These are phyloP conservation scores for Acanthopleura granulata DNA, from an alignment of 2,888 invertebrate genomes.

Conservation along the genomic window DNA sequence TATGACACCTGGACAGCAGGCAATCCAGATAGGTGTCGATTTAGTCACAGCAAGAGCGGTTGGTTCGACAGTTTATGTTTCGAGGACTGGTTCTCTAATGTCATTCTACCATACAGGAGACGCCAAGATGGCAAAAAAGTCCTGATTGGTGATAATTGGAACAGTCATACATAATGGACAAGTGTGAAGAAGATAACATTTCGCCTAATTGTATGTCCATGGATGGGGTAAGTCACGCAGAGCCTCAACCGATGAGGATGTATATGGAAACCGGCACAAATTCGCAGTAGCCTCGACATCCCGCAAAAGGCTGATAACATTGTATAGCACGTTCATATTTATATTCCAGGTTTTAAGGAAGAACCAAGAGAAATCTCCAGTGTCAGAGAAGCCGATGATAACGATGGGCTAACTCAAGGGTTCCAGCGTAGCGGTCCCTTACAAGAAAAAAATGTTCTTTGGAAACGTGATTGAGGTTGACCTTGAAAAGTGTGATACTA, in stretches of 20 bases:
- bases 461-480: constrained; percentile 24
- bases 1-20: constrained; percentile 67
- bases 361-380: constrained; percentile 25
- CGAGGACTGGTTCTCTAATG: constrained; percentile 56
- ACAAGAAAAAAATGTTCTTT: constrained; percentile 29
- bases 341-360: constrained; percentile 29
- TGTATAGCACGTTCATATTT: not conserved
- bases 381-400: constrained; percentile 26
- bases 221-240: too few species aligned
- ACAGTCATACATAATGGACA: too few species aligned
- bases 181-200: too few species aligned
- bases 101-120: constrained; percentile 47
- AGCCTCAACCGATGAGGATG: too few species aligned
- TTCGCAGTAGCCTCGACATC: too few species aligned
- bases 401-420: constrained; percentile 29
- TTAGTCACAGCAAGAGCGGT: constrained; percentile 63
- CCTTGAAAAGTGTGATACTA: too few species aligned
- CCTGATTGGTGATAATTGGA: constrained; percentile 67
- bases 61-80: constrained; percentile 58
- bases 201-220: too few species aligned
- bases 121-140: constrained; percentile 57
- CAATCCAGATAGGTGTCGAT: constrained; percentile 63
- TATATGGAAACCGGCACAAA: too few species aligned
- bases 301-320: too few species aligned
- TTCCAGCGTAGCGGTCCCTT: constrained; percentile 24